Evolutionary conservation across 2,113 vertebrate genomes (phyloP).

Genomic region (Enhydra lutris): DNA sequence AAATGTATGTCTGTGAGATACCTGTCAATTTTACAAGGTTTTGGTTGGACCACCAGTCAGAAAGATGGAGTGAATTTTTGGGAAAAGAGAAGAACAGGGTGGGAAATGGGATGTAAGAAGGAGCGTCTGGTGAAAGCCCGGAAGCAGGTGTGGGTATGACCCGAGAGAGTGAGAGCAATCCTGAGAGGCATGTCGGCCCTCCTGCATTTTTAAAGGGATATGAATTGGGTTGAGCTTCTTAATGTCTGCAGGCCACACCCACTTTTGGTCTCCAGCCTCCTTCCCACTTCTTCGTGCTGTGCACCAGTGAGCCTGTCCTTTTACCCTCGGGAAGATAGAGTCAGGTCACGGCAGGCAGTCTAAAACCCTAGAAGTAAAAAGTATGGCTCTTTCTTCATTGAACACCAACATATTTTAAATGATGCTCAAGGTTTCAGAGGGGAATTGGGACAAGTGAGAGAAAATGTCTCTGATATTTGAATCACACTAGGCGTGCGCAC

Average conservation of each 20-base stretch:
- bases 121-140: neutral
- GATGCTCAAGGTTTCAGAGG: neutral
- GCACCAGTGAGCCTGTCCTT: fast-evolving
- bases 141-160: too few species aligned
- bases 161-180: too few species aligned
- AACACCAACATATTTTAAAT: neutral
- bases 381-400: neutral
- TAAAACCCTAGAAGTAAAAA: neutral
- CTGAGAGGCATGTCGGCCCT: fast-evolving
- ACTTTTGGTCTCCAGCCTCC: neutral
- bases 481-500: fast-evolving
- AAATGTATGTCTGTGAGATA: neutral
- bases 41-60: neutral
- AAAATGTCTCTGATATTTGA: neutral
- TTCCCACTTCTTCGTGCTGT: neutral
- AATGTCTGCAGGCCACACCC: fast-evolving
- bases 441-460: neutral
- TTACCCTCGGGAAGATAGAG: fast-evolving
- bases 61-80: neutral
- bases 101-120: neutral
- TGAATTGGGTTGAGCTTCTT: fast-evolving
- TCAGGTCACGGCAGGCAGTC: fast-evolving
- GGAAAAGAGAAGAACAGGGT: neutral
- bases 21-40: neutral
- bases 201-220: neutral